Evolutionary conservation across 2,113 vertebrate species (phyloP).

Genomic region (Oreochromis spilurus): DNA sequence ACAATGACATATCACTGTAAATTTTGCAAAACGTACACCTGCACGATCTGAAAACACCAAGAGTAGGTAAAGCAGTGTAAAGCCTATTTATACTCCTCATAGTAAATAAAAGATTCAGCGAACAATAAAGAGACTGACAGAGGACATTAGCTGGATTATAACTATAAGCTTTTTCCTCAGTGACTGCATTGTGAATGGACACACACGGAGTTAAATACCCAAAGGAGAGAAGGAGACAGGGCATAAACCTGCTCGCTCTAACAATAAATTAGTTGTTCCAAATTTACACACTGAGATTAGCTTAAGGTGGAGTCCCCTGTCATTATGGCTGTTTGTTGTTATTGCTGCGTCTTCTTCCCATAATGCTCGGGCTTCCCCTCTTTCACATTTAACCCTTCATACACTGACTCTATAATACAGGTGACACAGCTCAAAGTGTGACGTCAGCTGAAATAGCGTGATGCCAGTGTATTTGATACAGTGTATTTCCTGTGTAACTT

Average conservation of each 20-base stretch:
- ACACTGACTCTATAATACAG: slow-evolving; percentile 31
- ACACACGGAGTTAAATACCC: not conserved
- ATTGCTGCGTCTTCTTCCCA: not conserved
- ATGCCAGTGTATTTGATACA: not conserved
- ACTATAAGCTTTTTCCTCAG: not conserved
- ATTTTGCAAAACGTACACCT: not conserved
- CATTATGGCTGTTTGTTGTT: slow-evolving; percentile 6
- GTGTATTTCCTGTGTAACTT: not conserved
- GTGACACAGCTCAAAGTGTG: slow-evolving; percentile 4
- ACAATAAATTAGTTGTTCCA: not conserved
- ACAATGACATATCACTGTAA: not conserved
- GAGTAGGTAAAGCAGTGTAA: not conserved
- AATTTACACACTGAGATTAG: not conserved
- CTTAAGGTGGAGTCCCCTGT: not conserved
- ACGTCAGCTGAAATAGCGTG: not conserved
- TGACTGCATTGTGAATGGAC: not conserved
- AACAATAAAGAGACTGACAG: not conserved
- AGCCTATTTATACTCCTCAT: not conserved
- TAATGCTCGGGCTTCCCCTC: not conserved
- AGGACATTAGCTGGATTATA: not conserved
- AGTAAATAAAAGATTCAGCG: not conserved
- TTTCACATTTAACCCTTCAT: slow-evolving; percentile 8
- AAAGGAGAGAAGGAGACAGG: not conserved
- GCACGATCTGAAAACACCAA: not conserved
- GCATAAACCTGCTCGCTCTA: not conserved